A percentile compares a stretch with the other conserved stretches of the same genome.
Conservation (phyloP, 2,888 invertebrate species). For the Heliconius hortense region DNA sequence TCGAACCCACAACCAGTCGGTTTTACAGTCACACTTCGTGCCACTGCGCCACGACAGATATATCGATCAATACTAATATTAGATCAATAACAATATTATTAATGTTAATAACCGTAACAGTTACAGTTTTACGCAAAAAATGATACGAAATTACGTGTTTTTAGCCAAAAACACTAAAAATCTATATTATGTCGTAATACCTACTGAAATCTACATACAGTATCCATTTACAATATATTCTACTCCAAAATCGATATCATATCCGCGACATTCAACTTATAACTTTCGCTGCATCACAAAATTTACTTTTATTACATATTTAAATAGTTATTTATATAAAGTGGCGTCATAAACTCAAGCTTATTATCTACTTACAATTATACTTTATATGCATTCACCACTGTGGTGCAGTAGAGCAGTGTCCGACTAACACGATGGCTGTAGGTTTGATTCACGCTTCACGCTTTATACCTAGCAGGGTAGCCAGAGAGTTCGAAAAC, state of each 20-base stretch:
- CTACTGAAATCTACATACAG: neutral
- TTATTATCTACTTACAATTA: neutral
- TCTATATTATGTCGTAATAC: neutral
- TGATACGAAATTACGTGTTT: neutral
- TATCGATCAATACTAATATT: no score
- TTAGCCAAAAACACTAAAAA: neutral
- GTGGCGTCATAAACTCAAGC: neutral
- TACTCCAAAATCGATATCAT: neutral
- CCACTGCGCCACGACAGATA: no score
- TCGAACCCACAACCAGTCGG: no score
- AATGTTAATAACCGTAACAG: neutral
- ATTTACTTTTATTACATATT: conserved; percentile 4
- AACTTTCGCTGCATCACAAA: conserved; percentile 5
- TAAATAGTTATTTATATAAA: conserved; percentile 12
- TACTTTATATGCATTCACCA: no score
- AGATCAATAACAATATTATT: neutral
- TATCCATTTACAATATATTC: neutral
- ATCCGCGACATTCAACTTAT: neutral
- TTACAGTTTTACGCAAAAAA: neutral
- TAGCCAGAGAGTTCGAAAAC: no score
- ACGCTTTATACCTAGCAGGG: no score
- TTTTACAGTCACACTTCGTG: no score
- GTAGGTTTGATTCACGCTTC: neutral
- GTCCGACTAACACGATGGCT: neutral
- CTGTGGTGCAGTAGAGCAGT: no score